These are phyloP conservation scores for Lutjanus argentimaculatus DNA, from an alignment of 2,797 vertebrate genomes.

Conservation along the genomic window DNA sequence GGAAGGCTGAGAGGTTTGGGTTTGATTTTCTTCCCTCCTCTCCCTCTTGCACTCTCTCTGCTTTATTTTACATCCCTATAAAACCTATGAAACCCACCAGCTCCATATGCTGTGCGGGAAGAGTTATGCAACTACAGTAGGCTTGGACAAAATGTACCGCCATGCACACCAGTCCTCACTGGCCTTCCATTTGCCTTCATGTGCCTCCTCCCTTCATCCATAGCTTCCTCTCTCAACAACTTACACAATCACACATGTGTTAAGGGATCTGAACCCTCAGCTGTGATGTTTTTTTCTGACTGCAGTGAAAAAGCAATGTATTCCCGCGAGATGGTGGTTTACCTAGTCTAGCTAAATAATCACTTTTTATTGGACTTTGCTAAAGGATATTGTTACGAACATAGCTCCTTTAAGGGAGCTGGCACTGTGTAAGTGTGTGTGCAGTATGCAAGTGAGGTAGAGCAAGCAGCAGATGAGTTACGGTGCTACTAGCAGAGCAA, in stretches of 20 bases:
- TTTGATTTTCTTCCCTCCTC: slow-evolving; percentile 31
- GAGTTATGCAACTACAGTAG: slow-evolving; percentile 66
- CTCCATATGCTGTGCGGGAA: slow-evolving; percentile 62
- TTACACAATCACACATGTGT: slow-evolving; percentile 51
- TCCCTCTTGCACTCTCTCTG: slow-evolving; percentile 15
- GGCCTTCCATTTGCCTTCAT: slow-evolving; percentile 46
- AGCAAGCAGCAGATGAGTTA: no score
- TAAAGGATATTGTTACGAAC: no score
- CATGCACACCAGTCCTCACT: slow-evolving; percentile 41
- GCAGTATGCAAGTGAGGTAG: no score
- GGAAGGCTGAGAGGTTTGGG: slow-evolving; percentile 20
- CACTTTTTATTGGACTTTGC: no score
- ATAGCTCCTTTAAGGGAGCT: no score
- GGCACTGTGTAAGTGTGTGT: no score
- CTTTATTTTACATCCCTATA: slow-evolving; percentile 70
- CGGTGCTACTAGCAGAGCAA: no score
- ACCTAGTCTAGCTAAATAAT: no score
- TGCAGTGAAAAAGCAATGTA: no score
- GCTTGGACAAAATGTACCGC: slow-evolving; percentile 69
- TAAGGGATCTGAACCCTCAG: slow-evolving; percentile 3
- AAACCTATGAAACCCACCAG: slow-evolving; percentile 67
- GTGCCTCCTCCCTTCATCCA: slow-evolving; percentile 44
- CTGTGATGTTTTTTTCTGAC: no score
- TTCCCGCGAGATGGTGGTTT: no score
- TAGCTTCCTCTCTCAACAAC: slow-evolving; percentile 37